Conservation (phyloP, 2,888 invertebrate genomes). For the Microdon myrmicae region DNA sequence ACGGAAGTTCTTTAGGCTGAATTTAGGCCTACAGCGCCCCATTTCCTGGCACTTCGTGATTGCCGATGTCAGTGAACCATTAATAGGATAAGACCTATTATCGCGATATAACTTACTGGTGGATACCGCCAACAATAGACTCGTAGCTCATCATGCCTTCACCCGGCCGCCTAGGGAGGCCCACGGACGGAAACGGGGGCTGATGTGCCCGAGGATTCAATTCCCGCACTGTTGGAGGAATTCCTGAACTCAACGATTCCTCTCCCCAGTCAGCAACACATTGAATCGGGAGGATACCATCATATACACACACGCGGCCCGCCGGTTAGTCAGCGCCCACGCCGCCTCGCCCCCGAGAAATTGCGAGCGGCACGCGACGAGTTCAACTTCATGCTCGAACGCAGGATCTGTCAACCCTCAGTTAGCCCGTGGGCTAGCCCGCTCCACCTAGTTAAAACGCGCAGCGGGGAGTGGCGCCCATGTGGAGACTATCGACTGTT, state of each 20-base stretch:
- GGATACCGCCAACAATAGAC: constrained; percentile 16
- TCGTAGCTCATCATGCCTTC: no score
- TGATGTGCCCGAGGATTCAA: no score
- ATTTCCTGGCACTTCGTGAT: constrained; percentile 26
- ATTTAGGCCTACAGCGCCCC: constrained; percentile 1
- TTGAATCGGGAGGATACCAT: constrained; percentile 1
- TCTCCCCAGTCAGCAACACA: not conserved
- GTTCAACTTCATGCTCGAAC: constrained; percentile 14
- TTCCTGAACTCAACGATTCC: not conserved
- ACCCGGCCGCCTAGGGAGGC: no score
- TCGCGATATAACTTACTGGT: no score
- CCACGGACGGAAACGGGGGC: no score
- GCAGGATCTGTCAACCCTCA: constrained; percentile 13
- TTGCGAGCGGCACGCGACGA: constrained; percentile 15
- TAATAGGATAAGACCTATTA: constrained; percentile 31
- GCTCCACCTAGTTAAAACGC: constrained; percentile 14
- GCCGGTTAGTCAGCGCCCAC: constrained; percentile 6
- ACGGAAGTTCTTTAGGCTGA: not conserved
- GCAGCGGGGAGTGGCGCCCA: constrained; percentile 9
- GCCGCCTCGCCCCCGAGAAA: constrained; percentile 16
- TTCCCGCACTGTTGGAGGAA: not conserved
- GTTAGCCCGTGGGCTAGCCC: constrained; percentile 17
- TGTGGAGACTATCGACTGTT: constrained; percentile 58
- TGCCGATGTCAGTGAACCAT: constrained; percentile 18
- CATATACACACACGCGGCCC: constrained; percentile 11